Base-by-base conservation (phyloP, 2,797 vertebrate genomes). In the Pipistrellus pygmaeus region DNA sequence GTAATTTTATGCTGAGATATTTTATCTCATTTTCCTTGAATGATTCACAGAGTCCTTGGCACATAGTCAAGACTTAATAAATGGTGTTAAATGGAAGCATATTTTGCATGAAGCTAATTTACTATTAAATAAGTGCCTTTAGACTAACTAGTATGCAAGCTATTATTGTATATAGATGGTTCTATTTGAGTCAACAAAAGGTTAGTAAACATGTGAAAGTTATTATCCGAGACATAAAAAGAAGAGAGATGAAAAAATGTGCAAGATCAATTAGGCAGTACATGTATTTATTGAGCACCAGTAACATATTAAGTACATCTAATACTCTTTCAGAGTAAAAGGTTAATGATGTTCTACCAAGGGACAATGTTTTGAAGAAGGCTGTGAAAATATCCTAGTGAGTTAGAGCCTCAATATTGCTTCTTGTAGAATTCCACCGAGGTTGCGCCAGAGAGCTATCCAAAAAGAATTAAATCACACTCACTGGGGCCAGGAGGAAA, bases 381-480 rank as follows among this genome's bases (percentile, higher is more conserved):
- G 18, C 69, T 44, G 44, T 77, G 48, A 91, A 96, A 89, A 92
- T 69, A 92, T 68, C 88, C 60, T 84, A 76, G 64, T 92, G 53
- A 91, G 85, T 80, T 83, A 92, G 51, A 94, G 64, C 41, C 71
- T 90, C 46, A 89, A 0, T 86, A 80, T 66, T 95, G 38, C 25
- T 92, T 78, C 76, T 91, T 38, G 8, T 27, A 38, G 32, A 55
- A 73, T 75, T 84, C 94, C 17, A 0, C 14, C 3, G 60, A 53
- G 66, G 68, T 81, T 96, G 86, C 95, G 88, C 83, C 38, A 94
- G 94, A 93, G 30, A 91, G 66, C 44, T 78, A 66, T 89, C 72
- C 23, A 95, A 64, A 91, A 93, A 92, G 57, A 96, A 89, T 95
- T 93, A 95, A 93, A 80, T 85, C 55, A 81, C 20, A 89, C 68